Evolutionary conservation across 2,888 invertebrate genomes (phyloP).

Genomic region (Hyles lineata): DNA sequence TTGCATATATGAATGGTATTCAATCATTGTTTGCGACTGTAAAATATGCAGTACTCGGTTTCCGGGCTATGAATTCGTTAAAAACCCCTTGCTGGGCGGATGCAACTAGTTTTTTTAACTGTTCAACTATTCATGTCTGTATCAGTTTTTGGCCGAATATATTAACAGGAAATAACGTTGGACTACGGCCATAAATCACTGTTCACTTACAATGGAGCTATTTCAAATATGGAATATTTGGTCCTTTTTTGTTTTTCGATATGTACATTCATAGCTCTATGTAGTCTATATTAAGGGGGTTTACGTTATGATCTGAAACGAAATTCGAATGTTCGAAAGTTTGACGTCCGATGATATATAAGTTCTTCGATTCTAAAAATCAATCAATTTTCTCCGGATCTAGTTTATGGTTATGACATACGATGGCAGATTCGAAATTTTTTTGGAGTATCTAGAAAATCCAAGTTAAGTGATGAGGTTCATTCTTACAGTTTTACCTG

Average conservation of each 20-base stretch:
- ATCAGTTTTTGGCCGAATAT: background rate
- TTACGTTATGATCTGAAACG: too few relatives aligned
- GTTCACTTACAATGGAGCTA: background rate
- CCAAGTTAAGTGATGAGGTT: too few relatives aligned
- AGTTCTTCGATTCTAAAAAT: too few relatives aligned
- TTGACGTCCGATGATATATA: too few relatives aligned
- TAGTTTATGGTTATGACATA: too few relatives aligned
- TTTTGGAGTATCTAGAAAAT: too few relatives aligned
- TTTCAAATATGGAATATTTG: background rate
- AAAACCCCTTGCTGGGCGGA: conserved; percentile 7
- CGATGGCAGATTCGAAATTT: too few relatives aligned
- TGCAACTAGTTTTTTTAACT: background rate
- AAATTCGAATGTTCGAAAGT: too few relatives aligned
- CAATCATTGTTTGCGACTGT: background rate
- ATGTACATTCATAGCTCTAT: background rate
- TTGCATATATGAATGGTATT: conserved; percentile 4
- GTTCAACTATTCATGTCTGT: conserved; percentile 1
- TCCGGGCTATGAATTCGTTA: conserved; percentile 6
- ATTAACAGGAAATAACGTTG: background rate
- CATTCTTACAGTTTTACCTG: too few relatives aligned
- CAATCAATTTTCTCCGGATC: too few relatives aligned
- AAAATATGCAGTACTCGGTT: background rate
- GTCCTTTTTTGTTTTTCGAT: background rate
- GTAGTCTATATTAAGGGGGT: background rate
- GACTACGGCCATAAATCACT: background rate